These are phyloP conservation scores for Arvicanthis niloticus DNA, from an alignment of 2,113 vertebrate species.

Conservation along the genomic window DNA sequence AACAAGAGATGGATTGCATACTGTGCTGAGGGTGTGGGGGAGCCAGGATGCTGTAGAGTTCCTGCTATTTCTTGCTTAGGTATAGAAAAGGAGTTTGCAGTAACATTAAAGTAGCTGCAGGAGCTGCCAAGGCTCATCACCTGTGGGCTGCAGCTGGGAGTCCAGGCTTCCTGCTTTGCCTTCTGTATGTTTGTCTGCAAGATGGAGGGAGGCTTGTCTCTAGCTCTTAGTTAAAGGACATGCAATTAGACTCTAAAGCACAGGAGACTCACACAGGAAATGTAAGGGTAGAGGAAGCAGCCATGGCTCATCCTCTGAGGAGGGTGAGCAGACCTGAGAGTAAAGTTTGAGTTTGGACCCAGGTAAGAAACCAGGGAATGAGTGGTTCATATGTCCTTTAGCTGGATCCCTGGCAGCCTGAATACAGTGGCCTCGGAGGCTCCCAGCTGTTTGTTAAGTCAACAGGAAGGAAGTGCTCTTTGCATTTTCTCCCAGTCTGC, in stretches of 20 bases:
- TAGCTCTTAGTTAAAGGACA: background rate
- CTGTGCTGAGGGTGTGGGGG: background rate
- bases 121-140: background rate
- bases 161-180: background rate
- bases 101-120: background rate
- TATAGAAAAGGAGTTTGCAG: slow-evolving; percentile 5
- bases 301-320: background rate
- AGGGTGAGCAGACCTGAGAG: background rate
- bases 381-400: accelerated
- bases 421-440: background rate
- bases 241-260: background rate
- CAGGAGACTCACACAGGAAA: background rate
- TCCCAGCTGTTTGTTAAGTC: background rate
- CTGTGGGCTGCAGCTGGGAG: background rate
- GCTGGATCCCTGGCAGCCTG: no score
- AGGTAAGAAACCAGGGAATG: background rate
- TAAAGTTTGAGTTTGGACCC: background rate
- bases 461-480: background rate
- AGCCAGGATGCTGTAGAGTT: background rate
- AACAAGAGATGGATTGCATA: accelerated
- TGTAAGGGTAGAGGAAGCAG: background rate
- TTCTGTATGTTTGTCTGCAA: background rate
- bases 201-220: background rate
- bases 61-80: background rate
- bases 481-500: accelerated